Evolutionary conservation across 2,113 vertebrate species (phyloP), one percentile per base, ranked within the genome.

Genomic region (Oxygymnocypris stewartii): DNA sequence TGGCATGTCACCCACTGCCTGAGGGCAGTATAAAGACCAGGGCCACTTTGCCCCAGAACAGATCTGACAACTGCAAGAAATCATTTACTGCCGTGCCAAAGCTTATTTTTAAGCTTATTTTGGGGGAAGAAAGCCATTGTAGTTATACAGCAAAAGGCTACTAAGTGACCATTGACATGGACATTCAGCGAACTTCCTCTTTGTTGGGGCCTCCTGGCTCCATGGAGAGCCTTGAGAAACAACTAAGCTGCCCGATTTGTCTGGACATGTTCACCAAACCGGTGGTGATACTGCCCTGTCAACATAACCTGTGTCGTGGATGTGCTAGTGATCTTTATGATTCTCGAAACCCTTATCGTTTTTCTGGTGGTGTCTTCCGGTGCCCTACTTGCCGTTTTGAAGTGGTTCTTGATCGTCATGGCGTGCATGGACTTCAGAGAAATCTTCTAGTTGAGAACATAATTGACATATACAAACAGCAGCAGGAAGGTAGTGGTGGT

Each of bases 251-350:
- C 57, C 98, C 98, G 85, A 99, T 99, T 90, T 99, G 98, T 93
- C 95, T 99, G 91, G 98, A 99, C 87, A 97, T 99, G 98, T 97
- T 99, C 93, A 96, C 94, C 94, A 99, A 99, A 84, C 98, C 98
- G 0, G 98, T 99, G 93, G 97, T 99, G 89, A 99, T 99, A 92
- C 93, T 99, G 88, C 98, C 98, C 0, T 99, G 98, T 92, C 98
- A 99, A 89, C 98, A 99, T 92, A 99, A 99, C 93, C 93, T 99
- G 28, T 99, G 97, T 87, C 96, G 98, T 63, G 96, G 98, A 86
- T 99, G 98, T 86, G 98, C 98, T 92, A 97, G 95, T 0, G 97
- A 99, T 54, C 90, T 97, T 85, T 98, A 98, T 73, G 97, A 99
- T 88, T 95, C 95, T 0, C 93, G 95, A 90, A 95, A 96, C 91